Evolutionary conservation across 2,113 vertebrate species (phyloP).

Genomic region (Paraplagusia blochii): DNA sequence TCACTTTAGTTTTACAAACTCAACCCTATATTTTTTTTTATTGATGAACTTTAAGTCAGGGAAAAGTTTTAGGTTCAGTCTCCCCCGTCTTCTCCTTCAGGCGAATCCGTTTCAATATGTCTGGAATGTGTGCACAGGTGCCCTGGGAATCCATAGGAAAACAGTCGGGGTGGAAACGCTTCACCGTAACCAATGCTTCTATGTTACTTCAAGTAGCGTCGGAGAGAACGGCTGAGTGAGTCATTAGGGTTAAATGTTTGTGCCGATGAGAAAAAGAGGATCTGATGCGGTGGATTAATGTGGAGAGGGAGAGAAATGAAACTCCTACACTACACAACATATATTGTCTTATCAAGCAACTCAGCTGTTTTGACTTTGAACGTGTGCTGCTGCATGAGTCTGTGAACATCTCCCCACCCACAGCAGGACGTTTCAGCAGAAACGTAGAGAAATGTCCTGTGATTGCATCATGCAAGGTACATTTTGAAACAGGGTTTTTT

Average conservation of each 20-base stretch:
- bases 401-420: slow-evolving; percentile 12
- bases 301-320: neutral
- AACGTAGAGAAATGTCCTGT: neutral
- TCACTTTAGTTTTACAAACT: no score
- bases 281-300: slow-evolving; percentile 18
- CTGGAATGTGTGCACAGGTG: slow-evolving; percentile 59
- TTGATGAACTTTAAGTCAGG: no score
- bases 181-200: slow-evolving; percentile 39
- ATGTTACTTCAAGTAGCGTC: slow-evolving; percentile 38
- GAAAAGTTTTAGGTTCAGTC: no score
- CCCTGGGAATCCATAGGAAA: slow-evolving; percentile 31
- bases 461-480: slow-evolving; percentile 32
- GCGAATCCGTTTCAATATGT: slow-evolving; percentile 41
- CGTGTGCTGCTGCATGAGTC: slow-evolving; percentile 13
- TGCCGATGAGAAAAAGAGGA: slow-evolving; percentile 33
- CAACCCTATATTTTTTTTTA: no score
- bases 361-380: slow-evolving; percentile 15
- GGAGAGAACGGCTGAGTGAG: slow-evolving; percentile 15
- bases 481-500: neutral
- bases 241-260: slow-evolving; percentile 31
- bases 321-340: neutral
- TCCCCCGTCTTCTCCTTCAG: neutral
- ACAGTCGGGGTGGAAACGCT: slow-evolving; percentile 24
- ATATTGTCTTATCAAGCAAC: slow-evolving; percentile 11
- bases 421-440: slow-evolving; percentile 34